Conservation (phyloP, 2,113 vertebrate species). For the Tragelaphus strepsiceros region DNA sequence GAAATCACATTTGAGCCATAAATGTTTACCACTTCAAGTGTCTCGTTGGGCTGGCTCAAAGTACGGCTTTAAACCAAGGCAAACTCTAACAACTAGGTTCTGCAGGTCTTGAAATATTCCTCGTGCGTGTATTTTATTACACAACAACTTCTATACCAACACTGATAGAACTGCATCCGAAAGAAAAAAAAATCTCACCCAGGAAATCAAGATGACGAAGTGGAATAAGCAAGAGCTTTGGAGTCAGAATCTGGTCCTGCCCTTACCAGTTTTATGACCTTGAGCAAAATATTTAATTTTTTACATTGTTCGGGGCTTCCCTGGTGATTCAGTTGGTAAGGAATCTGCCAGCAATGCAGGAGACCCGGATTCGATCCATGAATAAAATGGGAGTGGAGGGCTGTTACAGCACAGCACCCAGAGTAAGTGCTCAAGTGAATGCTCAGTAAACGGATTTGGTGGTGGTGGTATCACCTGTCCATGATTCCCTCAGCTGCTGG, state of each 20-base stretch:
- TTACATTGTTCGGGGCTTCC: not conserved
- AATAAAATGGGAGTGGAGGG: not conserved
- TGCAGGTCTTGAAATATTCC: constrained; percentile 13
- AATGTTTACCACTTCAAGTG: not conserved
- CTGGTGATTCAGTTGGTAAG: not conserved
- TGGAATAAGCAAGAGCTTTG: not conserved
- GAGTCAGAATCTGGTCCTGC: not conserved
- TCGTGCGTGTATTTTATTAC: not conserved
- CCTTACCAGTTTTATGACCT: not conserved
- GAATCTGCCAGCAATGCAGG: not conserved
- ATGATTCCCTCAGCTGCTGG: not conserved
- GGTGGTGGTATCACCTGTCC: not conserved
- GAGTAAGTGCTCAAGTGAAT: not conserved
- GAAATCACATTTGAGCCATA: not conserved
- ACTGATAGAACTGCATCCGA: not conserved
- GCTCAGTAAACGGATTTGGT: not conserved
- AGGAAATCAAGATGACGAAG: not conserved
- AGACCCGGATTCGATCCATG: not conserved
- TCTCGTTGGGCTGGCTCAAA: not conserved
- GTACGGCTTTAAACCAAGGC: not conserved
- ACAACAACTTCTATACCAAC: not conserved
- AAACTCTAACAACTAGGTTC: not conserved
- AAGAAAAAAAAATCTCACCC: not conserved
- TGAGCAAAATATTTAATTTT: not conserved
- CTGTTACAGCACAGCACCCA: not conserved